Base-by-base conservation (phyloP, 2,888 invertebrate species). In the Cryptocephalus moraei region DNA sequence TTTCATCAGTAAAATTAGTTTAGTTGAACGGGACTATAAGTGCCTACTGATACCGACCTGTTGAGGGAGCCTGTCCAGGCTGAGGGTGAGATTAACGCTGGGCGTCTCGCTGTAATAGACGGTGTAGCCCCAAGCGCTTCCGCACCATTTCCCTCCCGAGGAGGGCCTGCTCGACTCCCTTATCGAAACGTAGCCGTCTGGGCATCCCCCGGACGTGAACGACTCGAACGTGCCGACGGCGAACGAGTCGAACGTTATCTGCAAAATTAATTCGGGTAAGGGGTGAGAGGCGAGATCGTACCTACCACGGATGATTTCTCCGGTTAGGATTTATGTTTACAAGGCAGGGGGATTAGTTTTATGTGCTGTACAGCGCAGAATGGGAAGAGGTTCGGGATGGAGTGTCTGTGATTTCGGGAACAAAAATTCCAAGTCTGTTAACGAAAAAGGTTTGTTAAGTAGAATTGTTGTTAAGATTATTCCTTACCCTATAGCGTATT, bases 71-170 rank as follows among this genome's bases (percentile, higher is more conserved):
- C 81, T 77, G 59, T 82, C 80, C 53, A 87, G 70, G 62, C 78
- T 76, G 49, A 88, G 72, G 8, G 86, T 84, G 68, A 89, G 76
- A 69, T 86, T 87, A 57, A 89, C 81, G 56, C 84, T 85, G 56
- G 82, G 76, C 8, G 85, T 84, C 70, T 88, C 87, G 68, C 86
- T 87, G 75, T 87, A 88, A 71, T 87, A 89, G 43, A 88, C 87
- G 1, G 86, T 86, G 68, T 87, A 86, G 8, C 87, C 86, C 84
- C 86, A 86, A 1, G 86, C 86, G 39, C 84, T 84, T 40, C 88
- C 88, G 58, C 88, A 88, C 87, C 87, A 88, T 66, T 85, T 84
- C 8, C 88, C 88, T 4, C 82, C 81, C 8, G 84, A 81, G 47
- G 80, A 76, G 0, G 84, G 82, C 0, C 84, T 76, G 56, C 82